Evolutionary conservation across 23 tunicate species (phyloP).

Genomic region (Ciona savignyi): DNA sequence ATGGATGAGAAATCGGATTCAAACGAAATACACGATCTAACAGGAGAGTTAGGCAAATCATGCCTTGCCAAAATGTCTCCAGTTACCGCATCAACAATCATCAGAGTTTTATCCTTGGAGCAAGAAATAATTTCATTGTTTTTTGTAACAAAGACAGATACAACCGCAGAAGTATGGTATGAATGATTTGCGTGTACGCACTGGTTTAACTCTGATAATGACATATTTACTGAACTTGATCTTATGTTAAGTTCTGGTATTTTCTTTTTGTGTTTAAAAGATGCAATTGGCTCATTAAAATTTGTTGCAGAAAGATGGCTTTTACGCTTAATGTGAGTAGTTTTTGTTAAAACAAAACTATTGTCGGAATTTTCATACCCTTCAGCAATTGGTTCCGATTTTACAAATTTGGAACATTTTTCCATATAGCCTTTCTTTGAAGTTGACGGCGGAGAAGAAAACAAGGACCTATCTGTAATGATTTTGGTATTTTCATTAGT

Average conservation of each 20-base stretch:
- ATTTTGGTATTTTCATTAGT: too few species aligned
- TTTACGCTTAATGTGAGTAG: too few species aligned
- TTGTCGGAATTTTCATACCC: too few species aligned
- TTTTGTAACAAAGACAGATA: constrained; percentile 22
- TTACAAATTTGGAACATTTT: background rate
- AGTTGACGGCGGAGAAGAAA: background rate
- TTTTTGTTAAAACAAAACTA: too few species aligned
- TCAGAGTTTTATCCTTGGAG: constrained; percentile 40
- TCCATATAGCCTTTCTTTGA: background rate
- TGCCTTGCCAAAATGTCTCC: background rate
- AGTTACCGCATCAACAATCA: constrained; percentile 10
- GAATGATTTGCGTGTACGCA: background rate
- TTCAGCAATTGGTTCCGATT: background rate
- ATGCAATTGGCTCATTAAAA: background rate
- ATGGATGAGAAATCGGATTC: background rate
- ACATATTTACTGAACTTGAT: background rate
- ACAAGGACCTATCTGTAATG: too few species aligned
- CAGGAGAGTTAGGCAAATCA: background rate
- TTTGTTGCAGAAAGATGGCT: background rate
- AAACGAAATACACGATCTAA: background rate
- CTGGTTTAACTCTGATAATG: background rate
- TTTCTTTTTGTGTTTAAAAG: background rate
- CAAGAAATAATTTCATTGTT: constrained; percentile 28
- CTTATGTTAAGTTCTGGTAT: background rate
- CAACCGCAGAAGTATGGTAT: constrained; percentile 6